Evolutionary conservation across 1,140 invertebrate genomes (phyloP).

Genomic region (Globodera ellingtonae): DNA sequence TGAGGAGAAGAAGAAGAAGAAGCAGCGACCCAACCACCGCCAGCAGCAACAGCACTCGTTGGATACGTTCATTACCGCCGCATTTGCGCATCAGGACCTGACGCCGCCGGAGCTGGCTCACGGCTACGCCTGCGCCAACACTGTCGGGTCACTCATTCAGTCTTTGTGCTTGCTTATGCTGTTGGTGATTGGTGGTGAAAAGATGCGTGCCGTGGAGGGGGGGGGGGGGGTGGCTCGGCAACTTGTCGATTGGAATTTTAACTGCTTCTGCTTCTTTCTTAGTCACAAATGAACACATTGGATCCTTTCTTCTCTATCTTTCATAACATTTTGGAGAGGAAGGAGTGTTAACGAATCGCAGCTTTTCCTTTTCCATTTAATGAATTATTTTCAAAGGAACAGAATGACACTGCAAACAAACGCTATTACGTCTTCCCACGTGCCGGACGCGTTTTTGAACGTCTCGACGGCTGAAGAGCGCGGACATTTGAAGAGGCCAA

Average conservation of each 20-base stretch:
- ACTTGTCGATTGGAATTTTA: too few species aligned
- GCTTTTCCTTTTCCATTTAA: background rate
- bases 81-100: conserved; percentile 25
- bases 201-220: too few species aligned
- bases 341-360: too few species aligned
- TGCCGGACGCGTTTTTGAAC: conserved; percentile 27
- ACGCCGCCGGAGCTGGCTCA: conserved; percentile 26
- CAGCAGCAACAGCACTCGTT: background rate
- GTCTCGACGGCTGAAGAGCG: background rate
- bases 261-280: too few species aligned
- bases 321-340: too few species aligned
- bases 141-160: conserved; percentile 9
- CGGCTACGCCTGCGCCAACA: conserved; percentile 21
- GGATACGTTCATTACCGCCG: background rate
- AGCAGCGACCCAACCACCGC: background rate
- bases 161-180: too few species aligned
- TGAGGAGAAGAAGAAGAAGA: background rate
- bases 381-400: background rate
- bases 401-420: background rate
- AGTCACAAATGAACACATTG: too few species aligned
- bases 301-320: too few species aligned
- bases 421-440: conserved; percentile 1
- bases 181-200: too few species aligned
- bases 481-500: too few species aligned
- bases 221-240: too few species aligned